Conservation (phyloP, 2,113 vertebrate species). For the Psilopogon haemacephalus region DNA sequence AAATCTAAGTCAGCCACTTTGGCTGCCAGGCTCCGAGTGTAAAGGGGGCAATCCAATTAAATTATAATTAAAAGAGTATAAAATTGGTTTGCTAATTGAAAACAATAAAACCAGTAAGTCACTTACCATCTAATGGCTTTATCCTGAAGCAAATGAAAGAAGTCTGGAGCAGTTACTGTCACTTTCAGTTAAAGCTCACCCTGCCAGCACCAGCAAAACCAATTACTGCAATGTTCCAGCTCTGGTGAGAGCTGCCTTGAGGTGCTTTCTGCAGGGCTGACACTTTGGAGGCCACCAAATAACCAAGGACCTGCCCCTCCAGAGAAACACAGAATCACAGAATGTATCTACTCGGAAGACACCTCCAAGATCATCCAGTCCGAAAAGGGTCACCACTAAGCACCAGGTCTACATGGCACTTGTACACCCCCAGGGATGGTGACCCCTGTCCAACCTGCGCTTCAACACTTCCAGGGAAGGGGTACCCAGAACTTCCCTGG, state of each 20-base stretch:
- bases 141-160: neutral
- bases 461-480: too few species aligned
- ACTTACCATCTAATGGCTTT: constrained; percentile 11
- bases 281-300: neutral
- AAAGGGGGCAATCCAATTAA: constrained; percentile 37
- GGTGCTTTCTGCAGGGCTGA: neutral
- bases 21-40: neutral
- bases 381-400: too few species aligned
- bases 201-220: neutral
- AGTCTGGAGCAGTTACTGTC: constrained; percentile 6
- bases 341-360: too few species aligned
- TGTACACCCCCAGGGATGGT: too few species aligned
- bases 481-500: too few species aligned
- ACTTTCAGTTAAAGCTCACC: constrained; percentile 15
- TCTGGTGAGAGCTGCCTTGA: neutral
- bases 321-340: too few species aligned
- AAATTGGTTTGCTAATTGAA: constrained; percentile 45
- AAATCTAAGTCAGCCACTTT: neutral
- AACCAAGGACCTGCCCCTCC: neutral
- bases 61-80: constrained; percentile 34
- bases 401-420: too few species aligned
- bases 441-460: too few species aligned
- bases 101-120: constrained; percentile 35
- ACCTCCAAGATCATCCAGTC: too few species aligned
- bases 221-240: constrained; percentile 15